Base-by-base conservation (phyloP, 1,140 invertebrate species). In the Drosophila subobscura region DNA sequence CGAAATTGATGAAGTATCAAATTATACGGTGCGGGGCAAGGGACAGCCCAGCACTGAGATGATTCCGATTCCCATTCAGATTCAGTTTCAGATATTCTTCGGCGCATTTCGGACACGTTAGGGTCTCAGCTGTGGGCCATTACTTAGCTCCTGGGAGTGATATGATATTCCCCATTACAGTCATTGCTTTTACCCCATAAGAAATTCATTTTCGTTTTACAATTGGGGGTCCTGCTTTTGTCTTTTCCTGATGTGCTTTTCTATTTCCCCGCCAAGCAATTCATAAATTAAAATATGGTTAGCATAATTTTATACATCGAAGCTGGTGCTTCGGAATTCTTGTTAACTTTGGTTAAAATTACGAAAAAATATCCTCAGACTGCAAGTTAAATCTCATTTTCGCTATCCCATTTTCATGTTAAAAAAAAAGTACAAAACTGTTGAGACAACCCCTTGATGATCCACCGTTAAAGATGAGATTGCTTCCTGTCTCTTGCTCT, bases 1-100 rank as follows among this genome's bases (percentile, higher is more conserved):
- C 58, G 45, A 58, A 70, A 77, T 75, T 86, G 81, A 86, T 88
- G 70, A 71, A 86, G 81, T 75, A 88, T 74, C 55, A 77, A 86
- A 86, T 86, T 88, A 86, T 86, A 61, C 81, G 72, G 49, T 40
- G 37, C 67, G 27, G 16, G 16, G 47, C 56, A 65, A 54, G 33
- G 5, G 60, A 27, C 16, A 27, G 27, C 27, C 27, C 27, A 7
- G 27, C 27, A 7, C 27, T 29, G 27, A 60, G 64, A 73, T 77
- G 59, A 73, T 51, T 51, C 63, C 70, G 25, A 70, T 59, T 42
- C 51, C 56, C 25, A 68, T 68, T 68, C 63, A 68, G 55, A 63
- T 63, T 60, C 64, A 65, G 16, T 20, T 20, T 20, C 16, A 20
- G 16, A 20, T 20, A 20, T 20, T 57, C 42, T 46, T 33, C 29